These are phyloP conservation scores for Scaptomyza polygonia DNA, from an alignment of 2,888 invertebrate genomes.

Conservation along the genomic window DNA sequence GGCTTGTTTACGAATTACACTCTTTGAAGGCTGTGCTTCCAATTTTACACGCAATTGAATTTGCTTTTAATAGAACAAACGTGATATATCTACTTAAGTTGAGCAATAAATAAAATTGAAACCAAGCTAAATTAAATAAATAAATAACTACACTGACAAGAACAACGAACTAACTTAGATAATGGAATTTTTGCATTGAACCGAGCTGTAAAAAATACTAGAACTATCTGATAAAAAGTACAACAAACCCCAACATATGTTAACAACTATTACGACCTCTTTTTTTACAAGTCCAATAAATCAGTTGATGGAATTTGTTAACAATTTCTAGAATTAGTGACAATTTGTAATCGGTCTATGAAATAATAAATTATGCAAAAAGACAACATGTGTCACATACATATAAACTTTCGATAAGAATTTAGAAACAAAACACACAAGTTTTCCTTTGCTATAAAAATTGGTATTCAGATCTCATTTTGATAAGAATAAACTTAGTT, in stretches of 20 bases:
- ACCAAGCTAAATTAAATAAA: constrained; percentile 39
- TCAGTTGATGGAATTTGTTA: not conserved
- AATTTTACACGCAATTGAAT: constrained; percentile 43
- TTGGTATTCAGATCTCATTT: not conserved
- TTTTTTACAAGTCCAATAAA: not conserved
- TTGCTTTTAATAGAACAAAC: constrained; percentile 12
- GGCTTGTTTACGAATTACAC: constrained; percentile 25
- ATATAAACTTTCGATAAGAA: too few species aligned
- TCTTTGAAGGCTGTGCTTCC: constrained; percentile 6
- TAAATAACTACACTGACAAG: constrained; percentile 25
- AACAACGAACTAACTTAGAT: constrained; percentile 35
- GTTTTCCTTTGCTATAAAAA: not conserved
- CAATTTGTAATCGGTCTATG: not conserved
- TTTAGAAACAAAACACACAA: not conserved
- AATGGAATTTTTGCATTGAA: constrained; percentile 30
- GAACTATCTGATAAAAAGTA: constrained; percentile 26
- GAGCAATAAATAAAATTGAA: constrained; percentile 18
- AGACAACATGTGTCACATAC: too few species aligned
- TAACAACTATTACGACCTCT: not conserved
- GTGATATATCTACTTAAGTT: constrained; percentile 5
- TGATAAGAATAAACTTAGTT: not conserved
- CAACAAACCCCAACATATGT: not conserved
- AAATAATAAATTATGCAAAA: not conserved
- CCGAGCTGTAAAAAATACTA: constrained; percentile 1
- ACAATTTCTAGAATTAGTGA: not conserved